These are phyloP conservation scores for Panopea generosa DNA, from an alignment of 2,888 invertebrate species.

Conservation along the genomic window DNA sequence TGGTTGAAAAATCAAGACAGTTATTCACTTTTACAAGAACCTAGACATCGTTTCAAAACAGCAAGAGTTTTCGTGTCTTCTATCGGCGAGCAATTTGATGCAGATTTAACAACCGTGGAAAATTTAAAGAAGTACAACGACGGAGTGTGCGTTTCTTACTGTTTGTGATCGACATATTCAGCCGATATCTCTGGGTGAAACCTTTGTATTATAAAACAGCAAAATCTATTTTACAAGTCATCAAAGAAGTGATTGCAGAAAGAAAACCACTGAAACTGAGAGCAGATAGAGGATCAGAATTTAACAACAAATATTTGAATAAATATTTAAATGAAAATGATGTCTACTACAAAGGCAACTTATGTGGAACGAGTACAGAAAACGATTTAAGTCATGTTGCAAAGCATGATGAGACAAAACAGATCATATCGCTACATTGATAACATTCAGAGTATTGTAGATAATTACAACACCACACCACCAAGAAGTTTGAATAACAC, in stretches of 20 bases:
- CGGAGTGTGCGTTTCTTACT: slow-evolving; percentile 29
- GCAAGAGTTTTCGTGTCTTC: slow-evolving; percentile 24
- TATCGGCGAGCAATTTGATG: slow-evolving; percentile 43
- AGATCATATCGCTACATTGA: slow-evolving; percentile 28
- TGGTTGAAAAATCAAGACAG: too few relatives aligned
- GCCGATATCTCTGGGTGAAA: slow-evolving; percentile 29
- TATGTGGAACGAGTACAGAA: slow-evolving; percentile 23
- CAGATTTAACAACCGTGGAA: slow-evolving; percentile 31
- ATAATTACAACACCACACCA: slow-evolving; percentile 24
- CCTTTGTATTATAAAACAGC: slow-evolving; percentile 40
- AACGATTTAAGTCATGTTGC: slow-evolving; percentile 7
- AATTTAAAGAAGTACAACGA: slow-evolving; percentile 46
- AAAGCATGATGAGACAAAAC: slow-evolving; percentile 14
- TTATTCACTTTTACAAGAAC: too few relatives aligned
- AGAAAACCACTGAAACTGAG: slow-evolving; percentile 33
- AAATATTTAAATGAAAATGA: not conserved
- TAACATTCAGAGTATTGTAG: slow-evolving; percentile 14
- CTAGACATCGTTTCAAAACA: slow-evolving; percentile 33
- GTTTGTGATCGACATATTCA: slow-evolving; percentile 39
- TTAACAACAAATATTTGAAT: slow-evolving; percentile 42
- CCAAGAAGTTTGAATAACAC: slow-evolving; percentile 15
- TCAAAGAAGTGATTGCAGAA: slow-evolving; percentile 34
- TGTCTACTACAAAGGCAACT: slow-evolving; percentile 18
- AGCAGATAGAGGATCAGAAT: slow-evolving; percentile 40
- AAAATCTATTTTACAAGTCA: slow-evolving; percentile 28